phyloP scores from a whole-genome alignment of 64 coral and sea anemone species.

The Stichodactyla helianthus region DNA sequence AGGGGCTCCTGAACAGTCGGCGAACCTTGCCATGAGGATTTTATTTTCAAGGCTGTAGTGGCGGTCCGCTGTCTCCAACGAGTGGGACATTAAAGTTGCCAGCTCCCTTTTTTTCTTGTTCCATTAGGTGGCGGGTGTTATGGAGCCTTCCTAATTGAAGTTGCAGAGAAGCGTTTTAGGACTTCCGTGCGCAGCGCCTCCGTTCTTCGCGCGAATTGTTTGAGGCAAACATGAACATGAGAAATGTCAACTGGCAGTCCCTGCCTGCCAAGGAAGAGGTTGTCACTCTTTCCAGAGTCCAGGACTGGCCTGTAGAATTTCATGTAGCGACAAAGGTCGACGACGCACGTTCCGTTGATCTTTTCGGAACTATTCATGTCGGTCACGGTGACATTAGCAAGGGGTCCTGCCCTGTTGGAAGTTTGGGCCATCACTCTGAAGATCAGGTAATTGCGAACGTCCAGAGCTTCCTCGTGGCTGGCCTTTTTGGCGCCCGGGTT shows the following conservation, averaged over 20 bases:
- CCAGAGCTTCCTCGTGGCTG: not conserved
- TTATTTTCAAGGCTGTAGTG: not conserved
- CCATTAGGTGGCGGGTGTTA: not conserved
- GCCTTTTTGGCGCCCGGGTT: not conserved
- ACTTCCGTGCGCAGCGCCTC: not conserved
- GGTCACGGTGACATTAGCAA: conserved; percentile 10
- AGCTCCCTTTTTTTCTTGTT: not conserved
- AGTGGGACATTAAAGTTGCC: not conserved
- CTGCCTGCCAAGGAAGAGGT: not conserved
- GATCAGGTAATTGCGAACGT: not conserved
- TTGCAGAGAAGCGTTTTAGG: not conserved
- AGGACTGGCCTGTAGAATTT: conserved; percentile 8
- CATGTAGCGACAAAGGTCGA: conserved; percentile 14
- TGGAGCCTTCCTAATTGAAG: not conserved
- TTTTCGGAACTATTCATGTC: not conserved
- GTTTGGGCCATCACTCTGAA: not conserved
- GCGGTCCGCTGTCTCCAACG: not conserved
- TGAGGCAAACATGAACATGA: not conserved
- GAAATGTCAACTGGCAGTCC: not conserved
- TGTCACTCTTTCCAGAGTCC: not conserved
- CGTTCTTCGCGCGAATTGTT: not conserved
- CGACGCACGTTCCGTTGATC: not conserved
- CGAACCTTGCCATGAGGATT: not conserved
- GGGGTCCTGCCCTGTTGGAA: conserved; percentile 1
- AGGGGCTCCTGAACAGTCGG: not conserved